phyloP scores from a whole-genome alignment of 2,797 vertebrate genomes.

The Gorsachius magnificus region DNA sequence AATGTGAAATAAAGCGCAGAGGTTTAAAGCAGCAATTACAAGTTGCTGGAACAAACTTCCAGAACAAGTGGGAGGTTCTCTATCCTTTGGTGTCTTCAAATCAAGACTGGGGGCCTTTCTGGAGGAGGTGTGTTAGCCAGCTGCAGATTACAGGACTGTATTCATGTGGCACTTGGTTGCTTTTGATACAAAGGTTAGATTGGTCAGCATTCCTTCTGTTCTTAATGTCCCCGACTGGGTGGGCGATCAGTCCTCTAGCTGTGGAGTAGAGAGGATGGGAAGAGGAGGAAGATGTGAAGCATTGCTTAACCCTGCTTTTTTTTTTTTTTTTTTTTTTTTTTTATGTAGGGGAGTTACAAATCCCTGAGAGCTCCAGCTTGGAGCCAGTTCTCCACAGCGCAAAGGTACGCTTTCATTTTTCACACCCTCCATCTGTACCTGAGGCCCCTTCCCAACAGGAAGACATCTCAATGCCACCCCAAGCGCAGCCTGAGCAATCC shows the following conservation, averaged over 20 bases:
- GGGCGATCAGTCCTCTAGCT: background rate
- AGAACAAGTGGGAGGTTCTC: background rate
- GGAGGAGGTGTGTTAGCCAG: background rate
- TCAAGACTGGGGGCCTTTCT: background rate
- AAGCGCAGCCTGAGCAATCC: background rate
- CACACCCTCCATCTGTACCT: background rate
- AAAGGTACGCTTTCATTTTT: conserved; percentile 12
- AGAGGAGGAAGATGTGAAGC: background rate
- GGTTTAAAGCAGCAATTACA: background rate
- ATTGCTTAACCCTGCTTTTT: background rate
- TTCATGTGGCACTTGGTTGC: background rate
- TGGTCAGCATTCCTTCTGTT: background rate
- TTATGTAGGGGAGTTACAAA: conserved; percentile 3
- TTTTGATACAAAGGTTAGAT: background rate
- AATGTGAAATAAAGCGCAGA: conserved; percentile 17
- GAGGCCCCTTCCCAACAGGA: background rate
- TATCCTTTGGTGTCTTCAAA: background rate
- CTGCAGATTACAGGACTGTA: background rate
- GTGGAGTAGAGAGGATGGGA: background rate
- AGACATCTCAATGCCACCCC: background rate
- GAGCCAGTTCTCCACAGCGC: background rate
- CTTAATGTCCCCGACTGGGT: background rate
- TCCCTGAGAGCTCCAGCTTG: background rate
- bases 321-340: background rate
- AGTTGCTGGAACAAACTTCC: background rate